Percentiles rank a stretch among this genome's conserved stretches.
These are phyloP conservation scores for Psettodes erumei DNA, from an alignment of 2,113 vertebrate genomes.

Conservation along the genomic window DNA sequence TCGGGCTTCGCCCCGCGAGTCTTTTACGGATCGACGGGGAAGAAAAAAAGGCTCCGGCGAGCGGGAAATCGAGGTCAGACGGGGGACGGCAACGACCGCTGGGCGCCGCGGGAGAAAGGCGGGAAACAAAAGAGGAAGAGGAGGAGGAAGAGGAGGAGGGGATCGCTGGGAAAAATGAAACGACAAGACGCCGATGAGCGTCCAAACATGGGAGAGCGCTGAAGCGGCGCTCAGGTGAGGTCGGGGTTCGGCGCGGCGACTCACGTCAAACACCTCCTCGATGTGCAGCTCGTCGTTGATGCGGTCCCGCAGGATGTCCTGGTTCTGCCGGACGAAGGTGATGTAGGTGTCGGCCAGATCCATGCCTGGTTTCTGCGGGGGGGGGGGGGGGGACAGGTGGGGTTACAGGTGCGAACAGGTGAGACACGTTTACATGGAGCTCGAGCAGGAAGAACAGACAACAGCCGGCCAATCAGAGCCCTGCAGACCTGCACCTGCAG, in stretches of 20 bases:
- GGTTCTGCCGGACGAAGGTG: constrained; percentile 96
- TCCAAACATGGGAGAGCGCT: too few relatives aligned
- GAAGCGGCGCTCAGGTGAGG: too few relatives aligned
- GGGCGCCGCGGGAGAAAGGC: neutral
- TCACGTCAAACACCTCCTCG: constrained; percentile 95
- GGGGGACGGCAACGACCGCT: neutral
- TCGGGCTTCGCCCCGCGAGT: neutral
- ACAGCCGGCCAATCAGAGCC: too few relatives aligned
- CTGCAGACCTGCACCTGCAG: too few relatives aligned
- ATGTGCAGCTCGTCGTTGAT: constrained; percentile 94
- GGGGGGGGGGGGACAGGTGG: constrained; percentile 35
- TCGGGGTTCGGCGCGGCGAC: too few relatives aligned
- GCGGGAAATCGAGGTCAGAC: neutral
- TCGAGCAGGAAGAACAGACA: too few relatives aligned
- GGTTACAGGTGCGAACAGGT: too few relatives aligned
- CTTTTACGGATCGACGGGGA: constrained; percentile 3
- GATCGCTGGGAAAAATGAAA: neutral
- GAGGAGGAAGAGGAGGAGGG: neutral
- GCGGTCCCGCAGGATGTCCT: constrained; percentile 94
- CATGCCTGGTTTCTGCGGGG: constrained; percentile 92
- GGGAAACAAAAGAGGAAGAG: neutral
- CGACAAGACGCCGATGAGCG: too few relatives aligned
- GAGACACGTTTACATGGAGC: too few relatives aligned
- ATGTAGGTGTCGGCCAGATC: constrained; percentile 97
- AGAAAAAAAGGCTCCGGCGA: neutral